Evolutionary conservation across 2,888 invertebrate species (phyloP).

Genomic region (Loripinus fragilis): DNA sequence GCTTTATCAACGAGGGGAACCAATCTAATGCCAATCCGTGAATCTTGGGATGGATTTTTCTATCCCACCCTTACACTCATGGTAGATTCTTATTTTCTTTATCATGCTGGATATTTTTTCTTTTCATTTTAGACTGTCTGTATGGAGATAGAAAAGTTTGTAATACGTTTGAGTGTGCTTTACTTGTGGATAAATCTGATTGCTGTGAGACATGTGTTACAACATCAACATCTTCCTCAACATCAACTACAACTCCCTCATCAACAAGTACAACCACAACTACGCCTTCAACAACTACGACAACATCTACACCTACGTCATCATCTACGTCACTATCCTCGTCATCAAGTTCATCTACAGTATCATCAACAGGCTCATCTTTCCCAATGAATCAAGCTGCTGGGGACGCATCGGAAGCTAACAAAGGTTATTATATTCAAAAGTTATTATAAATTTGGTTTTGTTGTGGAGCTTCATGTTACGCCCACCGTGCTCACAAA

Average conservation of each 20-base stretch:
- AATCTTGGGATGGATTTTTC: too few relatives aligned
- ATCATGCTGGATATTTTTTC: too few relatives aligned
- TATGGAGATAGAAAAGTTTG: constrained; percentile 25
- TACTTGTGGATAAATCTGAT: not conserved
- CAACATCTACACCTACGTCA: not conserved
- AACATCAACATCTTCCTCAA: not conserved
- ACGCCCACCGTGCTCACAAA: not conserved
- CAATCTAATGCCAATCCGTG: too few relatives aligned
- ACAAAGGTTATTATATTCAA: not conserved
- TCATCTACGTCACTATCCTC: not conserved
- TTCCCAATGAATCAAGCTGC: not conserved
- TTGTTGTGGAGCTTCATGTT: not conserved
- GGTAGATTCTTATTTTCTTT: too few relatives aligned
- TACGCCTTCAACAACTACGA: not conserved
- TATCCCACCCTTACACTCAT: too few relatives aligned
- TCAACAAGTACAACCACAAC: constrained; percentile 21
- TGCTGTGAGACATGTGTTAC: constrained; percentile 27
- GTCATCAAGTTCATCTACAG: not conserved
- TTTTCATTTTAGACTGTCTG: constrained; percentile 28
- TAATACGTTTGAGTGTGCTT: not conserved
- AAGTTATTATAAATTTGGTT: not conserved
- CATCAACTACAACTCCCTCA: constrained; percentile 6
- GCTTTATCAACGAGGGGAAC: too few relatives aligned
- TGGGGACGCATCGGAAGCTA: not conserved
- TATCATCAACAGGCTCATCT: not conserved